Evolutionary conservation across 2,113 vertebrate species (phyloP), one percentile per base, ranked within the genome.

Genomic region (Micronycteris hirsuta): DNA sequence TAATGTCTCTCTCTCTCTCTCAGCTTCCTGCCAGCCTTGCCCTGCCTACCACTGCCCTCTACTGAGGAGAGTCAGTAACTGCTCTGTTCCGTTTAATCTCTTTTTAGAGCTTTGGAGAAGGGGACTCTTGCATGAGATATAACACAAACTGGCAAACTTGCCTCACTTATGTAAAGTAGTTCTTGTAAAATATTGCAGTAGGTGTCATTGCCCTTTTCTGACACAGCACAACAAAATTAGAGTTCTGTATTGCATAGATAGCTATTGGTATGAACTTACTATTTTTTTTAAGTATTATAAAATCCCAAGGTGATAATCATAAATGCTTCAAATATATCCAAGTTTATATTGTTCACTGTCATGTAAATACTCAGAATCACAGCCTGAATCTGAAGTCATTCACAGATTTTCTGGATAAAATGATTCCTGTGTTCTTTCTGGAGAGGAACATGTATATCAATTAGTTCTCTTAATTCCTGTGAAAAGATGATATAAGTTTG

Each of bases 21-120:
- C 61, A 38, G 24, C 11, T 86, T 96, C 52, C 65, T 73, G 19
- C 43, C 65, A 86, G 22, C 4, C 17, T 96, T 93, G 78, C 82
- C 76, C 93, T 97, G 67, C 81, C 85, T 83, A 88, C 65, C 41
- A 93, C 77, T 96, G 95, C 96, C 96, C 96, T 96, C 97, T 97
- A 95, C 82, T 91, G 96, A 96, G 95, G 3, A 96, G 52, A 94
- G 14, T 73, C 33, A 78, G 77, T 86, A 95, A 96, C 54, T 96
- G 68, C 86, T 49, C 14, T 84, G 36, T 91, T 77, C 33, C 20
- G 47, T 90, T 95, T 71, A 38, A 73, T 89, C 17, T 68, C 20
- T n/a, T 93, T 96, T 85, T 65, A 93, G n/a, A 28, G n/a, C 43
- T 76, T 71, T 92, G 85, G 61, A 94, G 52, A 54, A 81, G 92